phyloP scores from a whole-genome alignment of 1,140 invertebrate species.

The Camponotus pennsylvanicus region DNA sequence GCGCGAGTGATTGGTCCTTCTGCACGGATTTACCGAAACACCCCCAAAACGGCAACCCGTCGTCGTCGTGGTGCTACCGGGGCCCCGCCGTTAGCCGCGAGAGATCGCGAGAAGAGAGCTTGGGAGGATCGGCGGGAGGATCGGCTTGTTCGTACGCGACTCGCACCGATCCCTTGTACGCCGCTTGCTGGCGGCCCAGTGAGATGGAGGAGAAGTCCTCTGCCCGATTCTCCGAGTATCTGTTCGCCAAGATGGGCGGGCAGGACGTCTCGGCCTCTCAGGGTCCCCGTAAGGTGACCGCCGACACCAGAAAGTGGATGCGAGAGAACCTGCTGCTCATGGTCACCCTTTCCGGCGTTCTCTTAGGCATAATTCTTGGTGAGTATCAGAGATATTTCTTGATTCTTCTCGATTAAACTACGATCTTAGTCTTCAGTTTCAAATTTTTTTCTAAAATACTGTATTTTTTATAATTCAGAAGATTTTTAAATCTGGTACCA shows the following conservation, averaged over 20 bases:
- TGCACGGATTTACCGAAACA: conserved; percentile 84
- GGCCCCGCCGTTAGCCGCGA: conserved; percentile 84
- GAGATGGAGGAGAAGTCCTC: conserved; percentile 86
- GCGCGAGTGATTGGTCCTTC: conserved; percentile 83
- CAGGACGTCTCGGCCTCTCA: conserved; percentile 87
- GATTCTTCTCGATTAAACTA: background rate
- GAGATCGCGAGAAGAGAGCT: conserved; percentile 83
- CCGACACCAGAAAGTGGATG: conserved; percentile 89
- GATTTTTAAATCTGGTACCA: background rate
- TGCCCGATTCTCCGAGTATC: conserved; percentile 90
- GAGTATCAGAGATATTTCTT: conserved; percentile 74
- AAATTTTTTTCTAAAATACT: background rate
- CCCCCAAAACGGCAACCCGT: conserved; percentile 86
- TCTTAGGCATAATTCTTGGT: conserved; percentile 92
- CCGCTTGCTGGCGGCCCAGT: conserved; percentile 75
- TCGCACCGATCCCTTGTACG: conserved; percentile 65
- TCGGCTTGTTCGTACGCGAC: conserved; percentile 71
- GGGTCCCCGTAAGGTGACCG: conserved; percentile 89
- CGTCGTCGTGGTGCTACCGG: conserved; percentile 85
- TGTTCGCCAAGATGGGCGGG: conserved; percentile 91
- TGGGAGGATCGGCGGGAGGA: conserved; percentile 75
- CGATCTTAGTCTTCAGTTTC: background rate
- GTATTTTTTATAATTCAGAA: background rate
- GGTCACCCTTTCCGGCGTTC: conserved; percentile 92
- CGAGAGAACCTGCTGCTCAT: conserved; percentile 92